Evolutionary conservation across 2,113 vertebrate genomes (phyloP).

Genomic region (Mesoclemmys tuberculata): DNA sequence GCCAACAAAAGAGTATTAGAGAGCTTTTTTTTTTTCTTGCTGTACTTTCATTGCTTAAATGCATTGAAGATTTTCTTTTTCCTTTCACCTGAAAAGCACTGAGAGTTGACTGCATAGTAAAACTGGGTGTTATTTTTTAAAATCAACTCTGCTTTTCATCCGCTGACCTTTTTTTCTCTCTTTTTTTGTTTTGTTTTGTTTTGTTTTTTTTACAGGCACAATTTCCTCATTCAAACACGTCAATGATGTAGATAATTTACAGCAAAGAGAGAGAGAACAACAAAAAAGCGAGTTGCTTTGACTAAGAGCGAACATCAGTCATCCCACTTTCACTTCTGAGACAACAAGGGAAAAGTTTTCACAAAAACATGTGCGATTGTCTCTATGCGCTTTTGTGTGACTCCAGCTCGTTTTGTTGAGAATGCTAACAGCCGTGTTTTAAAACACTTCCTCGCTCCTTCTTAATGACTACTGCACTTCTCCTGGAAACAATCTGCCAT

Average conservation of each 20-base stretch:
- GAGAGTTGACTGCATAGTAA: slow-evolving; percentile 19
- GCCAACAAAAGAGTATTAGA: slow-evolving; percentile 37
- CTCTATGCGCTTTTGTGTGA: not conserved
- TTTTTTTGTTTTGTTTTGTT: too few species aligned
- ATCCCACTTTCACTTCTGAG: not conserved
- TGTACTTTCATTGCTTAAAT: slow-evolving; percentile 39
- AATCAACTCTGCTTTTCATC: slow-evolving; percentile 65
- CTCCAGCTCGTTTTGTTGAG: slow-evolving; percentile 12
- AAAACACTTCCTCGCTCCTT: slow-evolving; percentile 56
- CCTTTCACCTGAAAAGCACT: slow-evolving; percentile 45
- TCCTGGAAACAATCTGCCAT: slow-evolving; percentile 61
- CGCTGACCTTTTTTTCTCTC: slow-evolving; percentile 32
- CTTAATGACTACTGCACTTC: slow-evolving; percentile 36
- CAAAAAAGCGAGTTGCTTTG: slow-evolving; percentile 37
- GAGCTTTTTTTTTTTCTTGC: slow-evolving; percentile 65
- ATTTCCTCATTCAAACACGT: slow-evolving; percentile 71
- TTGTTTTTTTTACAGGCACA: slow-evolving; percentile 16
- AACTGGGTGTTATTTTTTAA: slow-evolving; percentile 70
- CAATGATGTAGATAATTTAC: slow-evolving; percentile 28
- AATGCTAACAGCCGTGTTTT: slow-evolving; percentile 39
- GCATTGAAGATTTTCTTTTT: slow-evolving; percentile 42
- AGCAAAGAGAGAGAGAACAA: slow-evolving; percentile 10
- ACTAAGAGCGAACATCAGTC: not conserved
- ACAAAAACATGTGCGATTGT: not conserved
- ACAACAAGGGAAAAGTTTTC: slow-evolving; percentile 13